Base-by-base conservation (phyloP, 2,113 vertebrate genomes). In the Dromaius novaehollandiae region DNA sequence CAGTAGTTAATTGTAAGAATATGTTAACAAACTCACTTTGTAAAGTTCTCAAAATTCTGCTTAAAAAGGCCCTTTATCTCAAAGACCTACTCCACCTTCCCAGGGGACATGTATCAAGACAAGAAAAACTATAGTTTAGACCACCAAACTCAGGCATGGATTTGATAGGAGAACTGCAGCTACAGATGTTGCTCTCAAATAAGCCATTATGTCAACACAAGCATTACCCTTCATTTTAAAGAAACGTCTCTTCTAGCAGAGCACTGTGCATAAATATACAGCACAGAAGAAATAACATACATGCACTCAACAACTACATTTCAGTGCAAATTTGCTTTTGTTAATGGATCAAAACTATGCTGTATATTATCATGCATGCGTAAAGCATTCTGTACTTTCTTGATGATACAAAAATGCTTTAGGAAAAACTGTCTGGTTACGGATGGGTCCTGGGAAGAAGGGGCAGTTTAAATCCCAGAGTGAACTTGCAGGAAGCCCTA, bases 401-500 rank as follows among this genome's bases (percentile, higher is more conserved):
- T 65, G 4, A 40, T 1, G 1, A 82, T 5, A 55, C 0, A 1
- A 55, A 90, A 86, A 46, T 6, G 24, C 32, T 65, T 73, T 26
- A 28, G 30, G 1, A 2, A 5, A 53, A 10, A 28, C 64, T 70
- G 7, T 17, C 44, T n/a, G 48, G 38, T 26, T 93, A 55, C 32
- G 64, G 22, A 25, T 56, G 9, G 28, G 30, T 89, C 40, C 19
- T 15, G 12, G 75, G 46, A 50, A 88, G 12, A 51, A 10, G 11
- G 3, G 70, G 13, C n/a, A 32, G 26, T 26, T 94, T 64, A 56
- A 84, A 26, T 71, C 46, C 46, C 48, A 74, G 32, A 78, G 7
- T 20, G 21, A 34, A 79, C 51, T 9, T 6, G 21, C 28, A 93
- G 61, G 42, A 73, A 80, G 46, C 10, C 20, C 36, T 7, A 53